Conservation (phyloP, 2,113 vertebrate species). For the Paraplagusia blochii region DNA sequence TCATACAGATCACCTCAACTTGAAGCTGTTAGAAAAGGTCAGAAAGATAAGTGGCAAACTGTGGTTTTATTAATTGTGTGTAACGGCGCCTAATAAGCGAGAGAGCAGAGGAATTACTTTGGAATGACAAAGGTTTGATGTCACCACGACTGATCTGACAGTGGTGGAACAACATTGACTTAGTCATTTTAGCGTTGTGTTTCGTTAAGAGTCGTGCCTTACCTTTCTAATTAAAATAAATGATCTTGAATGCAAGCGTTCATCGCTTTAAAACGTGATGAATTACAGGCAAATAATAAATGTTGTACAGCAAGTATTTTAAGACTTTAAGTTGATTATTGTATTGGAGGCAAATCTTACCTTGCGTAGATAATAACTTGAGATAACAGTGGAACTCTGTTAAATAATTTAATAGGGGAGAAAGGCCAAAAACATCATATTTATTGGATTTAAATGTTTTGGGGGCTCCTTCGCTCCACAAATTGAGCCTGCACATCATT, state of each 20-base stretch:
- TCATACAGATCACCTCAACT: slow-evolving; percentile 27
- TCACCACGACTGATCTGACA: not conserved
- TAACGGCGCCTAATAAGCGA: slow-evolving; percentile 15
- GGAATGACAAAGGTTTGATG: not conserved
- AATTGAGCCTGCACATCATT: slow-evolving; percentile 73
- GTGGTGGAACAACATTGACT: too few relatives aligned
- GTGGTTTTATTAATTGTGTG: slow-evolving; percentile 22
- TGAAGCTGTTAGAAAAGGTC: slow-evolving; percentile 51
- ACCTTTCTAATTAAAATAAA: too few relatives aligned
- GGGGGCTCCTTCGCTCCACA: slow-evolving; percentile 64
- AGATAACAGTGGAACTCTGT: slow-evolving; percentile 41
- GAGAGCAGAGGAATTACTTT: slow-evolving; percentile 8
- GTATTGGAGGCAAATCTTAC: slow-evolving; percentile 30
- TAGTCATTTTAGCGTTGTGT: too few relatives aligned
- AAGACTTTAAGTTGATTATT: slow-evolving; percentile 33
- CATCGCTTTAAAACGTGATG: too few relatives aligned
- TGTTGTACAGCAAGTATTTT: slow-evolving; percentile 1
- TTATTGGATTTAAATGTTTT: slow-evolving; percentile 73
- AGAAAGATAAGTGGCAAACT: slow-evolving; percentile 44
- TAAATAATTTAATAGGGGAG: slow-evolving; percentile 65
- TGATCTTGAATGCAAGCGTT: too few relatives aligned
- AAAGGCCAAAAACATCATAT: slow-evolving; percentile 46
- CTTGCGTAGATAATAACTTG: slow-evolving; percentile 59
- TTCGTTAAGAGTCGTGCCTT: too few relatives aligned
- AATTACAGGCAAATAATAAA: too few relatives aligned